Evolutionary conservation across 2,113 vertebrate genomes (phyloP).

Genomic region (Spea bombifrons): DNA sequence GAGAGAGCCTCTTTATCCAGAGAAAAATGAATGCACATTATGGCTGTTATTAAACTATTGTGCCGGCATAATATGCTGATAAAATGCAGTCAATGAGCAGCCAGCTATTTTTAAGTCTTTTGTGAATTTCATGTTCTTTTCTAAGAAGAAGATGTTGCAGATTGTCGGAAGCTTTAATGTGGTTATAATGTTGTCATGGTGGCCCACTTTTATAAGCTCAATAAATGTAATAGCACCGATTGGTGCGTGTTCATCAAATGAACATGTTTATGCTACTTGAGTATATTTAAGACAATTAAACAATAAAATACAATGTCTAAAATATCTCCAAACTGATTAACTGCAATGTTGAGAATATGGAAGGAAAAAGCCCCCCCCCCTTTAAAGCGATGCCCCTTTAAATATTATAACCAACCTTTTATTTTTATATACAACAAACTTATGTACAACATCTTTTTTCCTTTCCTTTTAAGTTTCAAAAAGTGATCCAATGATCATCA

Average conservation of each 20-base stretch:
- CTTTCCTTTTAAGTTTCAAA: too few species aligned
- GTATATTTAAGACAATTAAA: too few species aligned
- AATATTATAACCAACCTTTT: too few species aligned
- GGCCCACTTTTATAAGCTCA: conserved; percentile 23
- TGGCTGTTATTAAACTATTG: conserved; percentile 47
- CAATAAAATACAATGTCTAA: too few species aligned
- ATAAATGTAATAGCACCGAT: background rate
- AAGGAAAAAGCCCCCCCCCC: too few species aligned
- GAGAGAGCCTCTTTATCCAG: conserved; percentile 46
- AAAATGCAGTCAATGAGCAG: conserved; percentile 46
- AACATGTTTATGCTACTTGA: conserved; percentile 22
- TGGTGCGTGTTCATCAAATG: background rate
- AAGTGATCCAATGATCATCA: too few species aligned
- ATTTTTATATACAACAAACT: too few species aligned
- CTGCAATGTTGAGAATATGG: too few species aligned
- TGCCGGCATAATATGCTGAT: conserved; percentile 42
- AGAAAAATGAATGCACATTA: conserved; percentile 46
- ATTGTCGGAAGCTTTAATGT: conserved; percentile 39
- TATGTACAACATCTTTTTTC: too few species aligned
- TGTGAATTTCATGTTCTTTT: conserved; percentile 41
- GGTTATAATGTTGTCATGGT: conserved; percentile 9
- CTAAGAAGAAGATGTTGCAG: conserved; percentile 36
- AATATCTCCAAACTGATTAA: too few species aligned
- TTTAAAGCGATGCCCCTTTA: too few species aligned
- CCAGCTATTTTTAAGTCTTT: conserved; percentile 33